phyloP scores from a whole-genome alignment of 2,113 vertebrate species.

The Ceyx cyanopectus region DNA sequence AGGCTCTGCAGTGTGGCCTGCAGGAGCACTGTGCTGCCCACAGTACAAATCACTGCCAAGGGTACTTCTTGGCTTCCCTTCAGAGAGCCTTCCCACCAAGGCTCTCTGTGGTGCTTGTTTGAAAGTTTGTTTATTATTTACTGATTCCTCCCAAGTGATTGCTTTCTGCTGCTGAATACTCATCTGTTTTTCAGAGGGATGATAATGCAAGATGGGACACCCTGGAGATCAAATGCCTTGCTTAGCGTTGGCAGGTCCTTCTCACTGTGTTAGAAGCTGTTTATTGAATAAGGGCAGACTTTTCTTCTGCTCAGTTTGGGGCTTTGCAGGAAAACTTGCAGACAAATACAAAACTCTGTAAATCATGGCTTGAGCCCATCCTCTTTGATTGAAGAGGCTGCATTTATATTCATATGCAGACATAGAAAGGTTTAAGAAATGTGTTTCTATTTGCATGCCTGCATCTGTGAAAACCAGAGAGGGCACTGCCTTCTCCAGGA shows the following conservation, averaged over 20 bases:
- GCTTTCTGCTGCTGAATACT: background rate
- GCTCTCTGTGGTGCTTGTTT: background rate
- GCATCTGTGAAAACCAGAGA: background rate
- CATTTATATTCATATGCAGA: background rate
- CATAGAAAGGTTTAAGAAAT: background rate
- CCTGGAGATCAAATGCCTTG: background rate
- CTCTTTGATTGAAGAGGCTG: background rate
- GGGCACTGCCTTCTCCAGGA: background rate
- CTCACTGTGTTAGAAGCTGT: background rate
- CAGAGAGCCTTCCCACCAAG: background rate
- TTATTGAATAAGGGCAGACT: background rate
- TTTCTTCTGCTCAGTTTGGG: background rate
- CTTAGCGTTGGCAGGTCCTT: background rate
- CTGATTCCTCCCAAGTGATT: background rate
- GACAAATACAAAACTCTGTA: background rate
- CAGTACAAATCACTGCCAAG: too few species aligned
- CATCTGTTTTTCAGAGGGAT: background rate
- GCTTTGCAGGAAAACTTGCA: background rate
- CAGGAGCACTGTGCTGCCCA: background rate
- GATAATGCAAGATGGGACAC: background rate
- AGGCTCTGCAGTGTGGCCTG: rapidly evolving
- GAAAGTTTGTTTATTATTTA: background rate
- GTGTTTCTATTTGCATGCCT: background rate
- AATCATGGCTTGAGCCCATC: background rate
- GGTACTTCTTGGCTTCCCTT: background rate